These are phyloP conservation scores for Volucella bombylans DNA, from an alignment of 2,888 invertebrate species.

Conservation along the genomic window DNA sequence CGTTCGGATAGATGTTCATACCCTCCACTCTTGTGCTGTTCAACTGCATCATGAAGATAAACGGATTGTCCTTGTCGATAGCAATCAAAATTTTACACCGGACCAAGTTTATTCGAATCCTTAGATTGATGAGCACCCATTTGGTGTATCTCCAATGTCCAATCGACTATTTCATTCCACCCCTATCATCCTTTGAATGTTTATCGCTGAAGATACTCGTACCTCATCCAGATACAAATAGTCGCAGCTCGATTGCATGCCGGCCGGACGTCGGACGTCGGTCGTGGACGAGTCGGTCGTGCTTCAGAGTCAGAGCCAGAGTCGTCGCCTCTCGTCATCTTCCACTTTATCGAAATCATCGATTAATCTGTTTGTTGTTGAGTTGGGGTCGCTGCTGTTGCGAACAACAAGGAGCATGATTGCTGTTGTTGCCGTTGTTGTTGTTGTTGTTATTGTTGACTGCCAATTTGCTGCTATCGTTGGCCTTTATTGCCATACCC, in stretches of 20 bases:
- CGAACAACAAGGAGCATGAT: constrained; percentile 59
- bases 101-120: constrained; percentile 43
- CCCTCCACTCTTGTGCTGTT: constrained; percentile 1
- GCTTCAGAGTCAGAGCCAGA: not conserved
- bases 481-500: constrained; percentile 55
- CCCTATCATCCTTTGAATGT: constrained; percentile 8
- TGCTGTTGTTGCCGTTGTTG: constrained; percentile 1
- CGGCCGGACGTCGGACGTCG: constrained; percentile 12
- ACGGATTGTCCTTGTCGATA: constrained; percentile 69
- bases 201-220: constrained; percentile 32
- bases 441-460: constrained; percentile 49
- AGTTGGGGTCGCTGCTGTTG: constrained; percentile 45
- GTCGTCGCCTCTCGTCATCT: constrained; percentile 60
- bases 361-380: constrained; percentile 72
- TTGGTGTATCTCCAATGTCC: constrained; percentile 16
- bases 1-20: not conserved
- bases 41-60: constrained; percentile 52
- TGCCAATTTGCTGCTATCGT: constrained; percentile 70
- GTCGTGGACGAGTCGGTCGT: constrained; percentile 19
- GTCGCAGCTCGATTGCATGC: constrained; percentile 20
- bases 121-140: constrained; percentile 60
- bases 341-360: constrained; percentile 71
- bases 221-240: constrained; percentile 34
- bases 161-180: too few species aligned
- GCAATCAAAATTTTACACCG: constrained; percentile 68